Percentiles rank a stretch among this genome's conserved stretches.
Evolutionary conservation across 2,113 vertebrate genomes (phyloP).

Genomic region (cattle (Bos taurus)): ARS-UCD2.0 NC_037329.1:52649501-52650000

Average conservation of each 20-base stretch:
- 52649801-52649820: neutral
- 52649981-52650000: neutral
- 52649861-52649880: neutral
- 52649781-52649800: neutral
- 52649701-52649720: conserved; percentile 5
- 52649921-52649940: neutral
- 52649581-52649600: conserved; percentile 54
- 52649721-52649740: conserved; percentile 8
- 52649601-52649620: conserved; percentile 7
- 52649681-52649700: neutral
- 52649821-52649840: neutral
- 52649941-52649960: neutral
- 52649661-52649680: neutral
- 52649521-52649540: conserved; percentile 67
- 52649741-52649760: neutral
- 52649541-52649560: conserved; percentile 66
- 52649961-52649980: neutral
- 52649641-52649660: neutral
- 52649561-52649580: conserved; percentile 60
- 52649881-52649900: neutral
- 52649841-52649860: neutral
- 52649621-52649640: conserved; percentile 17
- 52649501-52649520: conserved; percentile 69
- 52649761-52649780: neutral
- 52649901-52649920: neutral